These are phyloP conservation scores for Tautogolabrus adspersus DNA, from an alignment of 2,113 vertebrate species.

Conservation along the genomic window DNA sequence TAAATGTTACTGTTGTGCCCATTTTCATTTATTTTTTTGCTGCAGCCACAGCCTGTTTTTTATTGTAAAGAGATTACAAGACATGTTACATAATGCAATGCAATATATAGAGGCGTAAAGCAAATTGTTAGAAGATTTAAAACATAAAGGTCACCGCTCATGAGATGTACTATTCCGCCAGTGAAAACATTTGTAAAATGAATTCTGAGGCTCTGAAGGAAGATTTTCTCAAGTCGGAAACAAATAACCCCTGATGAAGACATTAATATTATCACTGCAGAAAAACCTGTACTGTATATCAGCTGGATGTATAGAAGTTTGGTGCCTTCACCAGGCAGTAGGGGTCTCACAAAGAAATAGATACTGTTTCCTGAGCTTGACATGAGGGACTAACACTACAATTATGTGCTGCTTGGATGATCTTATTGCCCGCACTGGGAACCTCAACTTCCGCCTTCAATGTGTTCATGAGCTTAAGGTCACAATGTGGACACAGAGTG, in stretches of 20 bases:
- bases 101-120: slow-evolving; percentile 17
- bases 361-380: background rate
- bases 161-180: slow-evolving; percentile 14
- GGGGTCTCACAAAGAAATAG: background rate
- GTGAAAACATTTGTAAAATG: slow-evolving; percentile 12
- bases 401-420: background rate
- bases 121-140: slow-evolving; percentile 20
- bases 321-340: background rate
- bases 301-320: background rate
- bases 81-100: slow-evolving; percentile 6
- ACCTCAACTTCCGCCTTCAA: background rate
- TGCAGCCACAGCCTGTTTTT: slow-evolving; percentile 18
- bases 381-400: background rate
- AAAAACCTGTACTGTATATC: background rate
- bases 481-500: background rate
- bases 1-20: slow-evolving; percentile 20
- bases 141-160: slow-evolving; percentile 21
- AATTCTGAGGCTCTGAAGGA: background rate
- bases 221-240: background rate
- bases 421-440: background rate
- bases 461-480: background rate
- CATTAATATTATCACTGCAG: too few species aligned
- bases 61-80: slow-evolving; percentile 26
- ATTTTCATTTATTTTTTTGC: slow-evolving; percentile 7
- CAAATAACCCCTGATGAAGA: background rate